Base-by-base conservation (phyloP, 2,113 vertebrate species). In the Chascanopsetta lugubris region DNA sequence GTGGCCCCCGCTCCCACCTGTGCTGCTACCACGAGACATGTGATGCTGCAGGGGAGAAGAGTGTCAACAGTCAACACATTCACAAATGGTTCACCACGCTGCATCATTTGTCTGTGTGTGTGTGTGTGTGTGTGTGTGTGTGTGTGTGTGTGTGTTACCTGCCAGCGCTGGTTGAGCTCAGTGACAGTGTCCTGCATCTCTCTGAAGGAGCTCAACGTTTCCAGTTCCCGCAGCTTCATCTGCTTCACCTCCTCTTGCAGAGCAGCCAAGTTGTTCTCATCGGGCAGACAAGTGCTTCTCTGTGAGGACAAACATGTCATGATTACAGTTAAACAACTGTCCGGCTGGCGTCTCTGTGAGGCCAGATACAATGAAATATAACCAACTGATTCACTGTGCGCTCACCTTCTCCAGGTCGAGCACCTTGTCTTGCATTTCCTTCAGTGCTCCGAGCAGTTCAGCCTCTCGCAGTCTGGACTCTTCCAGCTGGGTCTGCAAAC, bases 401-500 rank as follows among this genome's bases (percentile, higher is more conserved):
- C 75, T 58, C 29, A 97, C 96, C 96, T 98, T 97, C 75, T 98
- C 96, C 89, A 98, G 91, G 82, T 96, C 94, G 0, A 97, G 92
- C 43, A 98, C 95, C 72, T 98, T 98, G 75, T 98, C 96, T 69
- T 98, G 96, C 96, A 98, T 96, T 82, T 98, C 95, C 70, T 95
- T 95, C 24, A 98, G 85, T 2, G 95, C 96, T 1, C 94, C 89
- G 8, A 95, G 85, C 0, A 96, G 92, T 72, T 98, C 96, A 0
- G 93, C 91, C 88, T 98, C 96, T 9, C 88, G 93, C 36, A 96
- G 88, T 24, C 92, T 85, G 0, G 96, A 96, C 84, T 95, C 93
- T 50, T 97, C 96, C 87, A 98, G 88, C 87, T 97, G 90, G 0
- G 92, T 93, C 86, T 97, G 94, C 66, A 98, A 87, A 29, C 91